Evolutionary conservation across 2,888 invertebrate species (phyloP).

Genomic region (Chorisops tibialis): DNA sequence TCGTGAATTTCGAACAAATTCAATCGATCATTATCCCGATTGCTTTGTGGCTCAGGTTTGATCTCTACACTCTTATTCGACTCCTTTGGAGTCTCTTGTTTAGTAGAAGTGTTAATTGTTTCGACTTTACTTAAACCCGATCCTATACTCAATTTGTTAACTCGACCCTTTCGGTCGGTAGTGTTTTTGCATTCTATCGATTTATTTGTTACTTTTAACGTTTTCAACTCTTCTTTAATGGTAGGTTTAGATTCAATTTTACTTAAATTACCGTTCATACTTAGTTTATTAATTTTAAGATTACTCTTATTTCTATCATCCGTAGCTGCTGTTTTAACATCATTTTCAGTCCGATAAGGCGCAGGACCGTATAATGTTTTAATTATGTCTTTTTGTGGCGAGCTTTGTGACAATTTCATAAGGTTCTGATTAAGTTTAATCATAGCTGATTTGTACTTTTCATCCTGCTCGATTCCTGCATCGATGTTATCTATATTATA

Average conservation of each 20-base stretch:
- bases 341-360: not conserved
- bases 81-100: not conserved
- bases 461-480: constrained; percentile 39
- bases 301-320: not conserved
- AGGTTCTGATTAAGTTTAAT: constrained; percentile 43
- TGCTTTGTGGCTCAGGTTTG: not conserved
- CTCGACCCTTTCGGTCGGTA: no score
- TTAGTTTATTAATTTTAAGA: not conserved
- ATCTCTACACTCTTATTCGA: not conserved
- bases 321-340: not conserved
- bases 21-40: no score
- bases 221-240: not conserved
- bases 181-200: not conserved
- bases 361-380: not conserved
- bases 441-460: constrained; percentile 41
- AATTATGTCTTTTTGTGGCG: not conserved
- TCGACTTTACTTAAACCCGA: not conserved
- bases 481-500: constrained; percentile 41
- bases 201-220: not conserved
- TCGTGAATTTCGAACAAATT: not conserved
- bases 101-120: not conserved
- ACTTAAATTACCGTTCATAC: not conserved
- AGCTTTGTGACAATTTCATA: constrained; percentile 36
- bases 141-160: no score
- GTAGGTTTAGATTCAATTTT: not conserved